phyloP scores from a whole-genome alignment of 2,113 vertebrate genomes.

The Chionomys nivalis region DNA sequence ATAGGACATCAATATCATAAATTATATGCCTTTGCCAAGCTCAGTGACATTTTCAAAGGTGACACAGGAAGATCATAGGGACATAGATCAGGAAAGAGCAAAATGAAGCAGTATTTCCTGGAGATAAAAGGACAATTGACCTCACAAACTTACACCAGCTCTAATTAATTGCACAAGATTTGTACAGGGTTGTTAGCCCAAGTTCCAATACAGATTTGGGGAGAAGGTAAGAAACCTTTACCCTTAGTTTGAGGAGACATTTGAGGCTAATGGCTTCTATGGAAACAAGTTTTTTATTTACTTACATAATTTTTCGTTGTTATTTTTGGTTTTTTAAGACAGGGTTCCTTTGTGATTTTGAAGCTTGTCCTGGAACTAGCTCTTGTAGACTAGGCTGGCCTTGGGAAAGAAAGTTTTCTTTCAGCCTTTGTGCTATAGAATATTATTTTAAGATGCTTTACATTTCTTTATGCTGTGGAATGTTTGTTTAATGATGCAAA shows the following conservation, averaged over 20 bases:
- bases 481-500: no score
- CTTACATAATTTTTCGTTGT: no score
- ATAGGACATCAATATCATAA: background rate
- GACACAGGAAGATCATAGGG: background rate
- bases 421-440: no score
- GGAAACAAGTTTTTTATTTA: no score
- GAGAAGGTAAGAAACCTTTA: background rate
- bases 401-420: background rate
- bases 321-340: no score
- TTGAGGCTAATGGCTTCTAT: background rate
- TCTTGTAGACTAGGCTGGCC: no score
- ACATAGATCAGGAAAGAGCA: background rate
- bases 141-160: background rate
- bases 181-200: background rate
- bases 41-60: background rate
- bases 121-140: background rate
- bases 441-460: no score
- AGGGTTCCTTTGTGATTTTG: no score
- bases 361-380: no score
- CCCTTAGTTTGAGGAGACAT: background rate
- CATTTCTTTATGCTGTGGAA: no score
- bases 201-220: background rate
- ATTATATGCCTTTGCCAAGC: background rate
- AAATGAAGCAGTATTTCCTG: no score
- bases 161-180: background rate